Evolutionary conservation across 2,888 invertebrate species (phyloP).

Genomic region (Ochlodes sylvanus): DNA sequence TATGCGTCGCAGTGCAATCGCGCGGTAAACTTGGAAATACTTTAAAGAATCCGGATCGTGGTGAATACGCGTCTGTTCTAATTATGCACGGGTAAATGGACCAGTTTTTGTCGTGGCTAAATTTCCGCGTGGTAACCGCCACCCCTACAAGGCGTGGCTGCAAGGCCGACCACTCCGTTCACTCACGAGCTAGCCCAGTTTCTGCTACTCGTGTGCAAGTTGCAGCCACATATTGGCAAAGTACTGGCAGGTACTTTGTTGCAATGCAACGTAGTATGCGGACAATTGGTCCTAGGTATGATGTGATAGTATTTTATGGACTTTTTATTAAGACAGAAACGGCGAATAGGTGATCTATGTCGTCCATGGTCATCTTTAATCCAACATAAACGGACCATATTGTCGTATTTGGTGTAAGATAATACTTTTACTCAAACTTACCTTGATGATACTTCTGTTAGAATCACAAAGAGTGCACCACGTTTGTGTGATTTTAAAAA

Average conservation of each 20-base stretch:
- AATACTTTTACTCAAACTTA: no score
- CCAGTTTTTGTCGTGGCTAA: constrained; percentile 43
- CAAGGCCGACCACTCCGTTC: constrained; percentile 51
- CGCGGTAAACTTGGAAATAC: constrained; percentile 2
- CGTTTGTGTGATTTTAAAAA: no score
- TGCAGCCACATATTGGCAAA: constrained; percentile 44
- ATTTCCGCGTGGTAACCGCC: constrained; percentile 51
- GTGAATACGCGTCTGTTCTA: constrained; percentile 38
- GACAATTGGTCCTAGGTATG: neutral
- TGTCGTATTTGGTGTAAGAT: no score
- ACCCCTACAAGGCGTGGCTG: constrained; percentile 47
- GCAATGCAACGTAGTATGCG: neutral
- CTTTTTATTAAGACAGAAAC: neutral
- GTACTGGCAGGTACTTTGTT: constrained; percentile 22
- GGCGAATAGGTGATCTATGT: neutral
- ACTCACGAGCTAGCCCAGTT: constrained; percentile 44
- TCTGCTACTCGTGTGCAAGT: constrained; percentile 37
- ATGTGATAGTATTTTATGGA: neutral
- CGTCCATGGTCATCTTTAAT: no score
- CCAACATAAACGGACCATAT: no score
- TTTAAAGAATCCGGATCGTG: constrained; percentile 22
- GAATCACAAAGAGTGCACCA: no score
- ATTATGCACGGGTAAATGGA: constrained; percentile 44
- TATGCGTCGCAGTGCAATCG: constrained; percentile 1
- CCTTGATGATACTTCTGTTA: no score